phyloP scores from a whole-genome alignment of 2,888 invertebrate species.

The Deroplatys truncata region DNA sequence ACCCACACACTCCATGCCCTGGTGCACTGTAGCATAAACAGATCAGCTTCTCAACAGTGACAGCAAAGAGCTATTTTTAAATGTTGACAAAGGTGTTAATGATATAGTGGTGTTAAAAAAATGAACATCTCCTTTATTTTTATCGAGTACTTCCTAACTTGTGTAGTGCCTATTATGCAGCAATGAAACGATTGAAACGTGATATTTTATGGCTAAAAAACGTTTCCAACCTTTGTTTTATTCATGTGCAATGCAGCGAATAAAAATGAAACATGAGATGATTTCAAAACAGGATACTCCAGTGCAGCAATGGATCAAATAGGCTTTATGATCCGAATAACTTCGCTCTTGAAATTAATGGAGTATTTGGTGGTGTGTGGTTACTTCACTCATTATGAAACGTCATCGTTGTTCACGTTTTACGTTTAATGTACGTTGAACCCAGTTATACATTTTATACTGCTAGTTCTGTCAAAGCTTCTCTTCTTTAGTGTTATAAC shows the following conservation, averaged over 20 bases:
- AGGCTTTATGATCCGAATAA: not conserved
- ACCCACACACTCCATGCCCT: not conserved
- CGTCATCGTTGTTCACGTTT: too few relatives aligned
- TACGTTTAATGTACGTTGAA: too few relatives aligned
- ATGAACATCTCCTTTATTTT: not conserved
- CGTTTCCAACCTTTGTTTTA: not conserved
- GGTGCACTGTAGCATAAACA: not conserved
- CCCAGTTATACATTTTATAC: too few relatives aligned
- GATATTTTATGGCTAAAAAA: not conserved
- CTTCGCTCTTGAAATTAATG: too few relatives aligned
- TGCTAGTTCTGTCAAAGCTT: too few relatives aligned
- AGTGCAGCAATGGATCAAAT: not conserved
- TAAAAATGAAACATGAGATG: not conserved
- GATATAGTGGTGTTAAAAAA: not conserved
- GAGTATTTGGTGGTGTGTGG: too few relatives aligned
- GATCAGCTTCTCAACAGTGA: not conserved
- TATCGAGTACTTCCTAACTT: not conserved
- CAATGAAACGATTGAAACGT: not conserved
- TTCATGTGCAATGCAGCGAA: not conserved
- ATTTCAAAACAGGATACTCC: not conserved
- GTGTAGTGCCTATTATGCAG: not conserved
- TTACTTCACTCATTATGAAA: too few relatives aligned
- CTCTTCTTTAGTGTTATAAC: too few relatives aligned
- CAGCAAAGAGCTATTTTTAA: not conserved
- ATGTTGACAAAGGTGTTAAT: not conserved